Evolutionary conservation across 2,888 invertebrate genomes (phyloP).

Genomic region (Pollenia angustigena): DNA sequence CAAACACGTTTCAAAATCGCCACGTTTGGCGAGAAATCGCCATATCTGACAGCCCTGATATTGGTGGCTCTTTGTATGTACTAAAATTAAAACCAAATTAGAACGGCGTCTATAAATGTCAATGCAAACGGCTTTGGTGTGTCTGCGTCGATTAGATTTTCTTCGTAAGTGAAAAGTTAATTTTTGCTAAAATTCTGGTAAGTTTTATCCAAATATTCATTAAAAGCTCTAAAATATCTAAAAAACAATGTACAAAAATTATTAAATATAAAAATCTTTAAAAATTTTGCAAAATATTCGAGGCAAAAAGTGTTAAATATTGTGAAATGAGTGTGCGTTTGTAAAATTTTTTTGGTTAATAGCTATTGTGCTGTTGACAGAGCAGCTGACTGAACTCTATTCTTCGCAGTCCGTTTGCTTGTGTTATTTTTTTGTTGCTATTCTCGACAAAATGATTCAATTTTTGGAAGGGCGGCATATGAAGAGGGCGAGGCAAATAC

Average conservation of each 20-base stretch:
- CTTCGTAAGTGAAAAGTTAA: slow-evolving; percentile 64
- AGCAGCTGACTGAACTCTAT: slow-evolving; percentile 52
- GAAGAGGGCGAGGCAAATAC: slow-evolving; percentile 66
- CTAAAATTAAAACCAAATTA: slow-evolving; percentile 19
- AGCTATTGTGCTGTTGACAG: slow-evolving; percentile 47
- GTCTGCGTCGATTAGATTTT: slow-evolving; percentile 70
- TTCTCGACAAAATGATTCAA: slow-evolving; percentile 83
- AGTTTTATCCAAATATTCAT: slow-evolving; percentile 71
- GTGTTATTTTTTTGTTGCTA: slow-evolving; percentile 79
- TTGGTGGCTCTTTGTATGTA: not conserved
- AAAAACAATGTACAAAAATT: not conserved
- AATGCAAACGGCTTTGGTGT: slow-evolving; percentile 55
- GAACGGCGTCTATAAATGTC: slow-evolving; percentile 42
- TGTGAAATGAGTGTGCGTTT: slow-evolving; percentile 62
- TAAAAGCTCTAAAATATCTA: slow-evolving; percentile 35
- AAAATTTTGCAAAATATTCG: not conserved
- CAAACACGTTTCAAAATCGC: too few species aligned
- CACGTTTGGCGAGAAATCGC: too few species aligned
- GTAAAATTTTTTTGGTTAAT: slow-evolving; percentile 66
- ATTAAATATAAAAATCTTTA: not conserved
- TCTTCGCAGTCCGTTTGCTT: slow-evolving; percentile 55
- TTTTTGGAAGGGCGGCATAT: slow-evolving; percentile 75
- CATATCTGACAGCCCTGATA: too few species aligned
- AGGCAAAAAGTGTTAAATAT: slow-evolving; percentile 37
- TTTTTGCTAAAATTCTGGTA: slow-evolving; percentile 77